These are phyloP conservation scores for Chrosomus eos DNA, from an alignment of 2,797 vertebrate species.

Conservation along the genomic window DNA sequence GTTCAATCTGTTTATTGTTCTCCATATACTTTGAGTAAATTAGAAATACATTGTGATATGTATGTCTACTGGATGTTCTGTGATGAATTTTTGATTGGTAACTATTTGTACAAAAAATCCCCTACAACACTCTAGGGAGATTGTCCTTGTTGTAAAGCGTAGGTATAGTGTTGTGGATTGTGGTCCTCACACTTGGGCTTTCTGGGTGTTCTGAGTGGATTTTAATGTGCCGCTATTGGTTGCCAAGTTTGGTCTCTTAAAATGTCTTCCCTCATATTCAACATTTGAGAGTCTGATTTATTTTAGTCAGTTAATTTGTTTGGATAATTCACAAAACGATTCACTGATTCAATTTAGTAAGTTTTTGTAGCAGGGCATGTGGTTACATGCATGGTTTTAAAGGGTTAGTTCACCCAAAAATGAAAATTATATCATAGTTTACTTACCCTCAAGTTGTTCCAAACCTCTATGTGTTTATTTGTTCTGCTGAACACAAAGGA, in stretches of 20 bases:
- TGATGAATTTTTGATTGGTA: background rate
- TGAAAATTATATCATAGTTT: too few relatives aligned
- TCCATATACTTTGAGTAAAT: background rate
- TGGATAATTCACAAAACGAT: background rate
- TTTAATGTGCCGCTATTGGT: background rate
- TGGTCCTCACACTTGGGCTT: background rate
- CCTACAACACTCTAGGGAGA: background rate
- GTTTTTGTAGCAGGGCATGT: background rate
- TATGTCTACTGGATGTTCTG: background rate
- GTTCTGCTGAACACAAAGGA: too few relatives aligned
- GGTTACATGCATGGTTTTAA: background rate
- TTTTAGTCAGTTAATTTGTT: background rate
- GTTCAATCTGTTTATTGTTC: slow-evolving; percentile 1
- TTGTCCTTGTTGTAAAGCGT: background rate
- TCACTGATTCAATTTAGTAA: background rate
- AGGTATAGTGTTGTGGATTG: background rate
- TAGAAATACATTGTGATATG: background rate
- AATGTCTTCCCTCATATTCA: background rate
- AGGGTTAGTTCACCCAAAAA: too few relatives aligned
- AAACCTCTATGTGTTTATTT: too few relatives aligned
- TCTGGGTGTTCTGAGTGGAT: background rate
- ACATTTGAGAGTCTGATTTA: background rate
- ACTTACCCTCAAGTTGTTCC: too few relatives aligned
- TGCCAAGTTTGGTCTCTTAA: background rate
- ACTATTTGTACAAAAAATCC: background rate